Base-by-base conservation (phyloP, 2,888 invertebrate species). In the Noctua janthina region DNA sequence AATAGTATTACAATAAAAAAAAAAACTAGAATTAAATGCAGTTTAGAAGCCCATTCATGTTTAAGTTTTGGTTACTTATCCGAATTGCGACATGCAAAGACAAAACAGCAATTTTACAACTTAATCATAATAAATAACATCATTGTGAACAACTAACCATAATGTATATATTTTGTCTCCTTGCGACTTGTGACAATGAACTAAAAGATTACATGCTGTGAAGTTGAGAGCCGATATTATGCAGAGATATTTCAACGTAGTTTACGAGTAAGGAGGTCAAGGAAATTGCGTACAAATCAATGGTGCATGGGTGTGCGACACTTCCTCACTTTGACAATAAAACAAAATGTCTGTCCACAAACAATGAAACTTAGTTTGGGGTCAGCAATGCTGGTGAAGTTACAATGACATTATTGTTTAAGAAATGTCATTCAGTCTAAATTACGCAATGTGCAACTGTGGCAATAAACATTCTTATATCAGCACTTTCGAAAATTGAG, bases 261-360 rank as follows among this genome's bases (percentile, higher is more conserved):
- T 88, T 88, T 86, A 84, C 72, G 79, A 78, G 62, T 74, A 84
- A 81, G 46, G 56, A 20, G 89, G 88, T 87, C 90, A 90, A 88
- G 90, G 89, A 82, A 87, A 88, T 85, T 74, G 87, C 75, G 83
- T 76, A 87, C 81, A 83, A 87, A 86, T 82, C 90, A 90, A 90
- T 92, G 90, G 87, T 86, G 88, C 89, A 89, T 88, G 89, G 89
- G 90, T 90, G 88, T 87, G 66, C 78, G 89, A 90, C 88, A 92
- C 93, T 94, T 95, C 95, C 95, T 91, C 86, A 90, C 94, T 94
- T 95, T 89, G 88, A 94, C 94, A 94, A 94, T 93, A 91, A 91
- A 91, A 88, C 91, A 85, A 85, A 86, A 82, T 70, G 72, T 56
- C 78, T 23, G 88, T 66, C 64, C 73, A 75, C 43, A 74, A 74